These are phyloP conservation scores for Babylonia areolata DNA, from an alignment of 1,140 invertebrate genomes.

Conservation along the genomic window DNA sequence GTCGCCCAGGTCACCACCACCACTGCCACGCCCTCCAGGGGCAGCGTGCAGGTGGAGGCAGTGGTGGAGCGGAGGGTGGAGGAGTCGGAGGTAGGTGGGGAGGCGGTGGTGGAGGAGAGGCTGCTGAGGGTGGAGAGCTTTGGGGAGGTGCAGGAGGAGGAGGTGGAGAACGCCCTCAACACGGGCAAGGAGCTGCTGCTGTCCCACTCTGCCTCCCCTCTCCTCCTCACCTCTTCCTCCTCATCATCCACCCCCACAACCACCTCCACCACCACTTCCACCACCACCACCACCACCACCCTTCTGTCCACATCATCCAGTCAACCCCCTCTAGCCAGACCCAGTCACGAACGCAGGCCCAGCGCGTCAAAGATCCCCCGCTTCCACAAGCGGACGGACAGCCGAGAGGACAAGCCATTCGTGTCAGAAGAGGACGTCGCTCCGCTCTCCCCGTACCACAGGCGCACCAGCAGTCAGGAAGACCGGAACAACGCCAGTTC, in stretches of 20 bases:
- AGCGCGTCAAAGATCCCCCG: slow-evolving; percentile 31
- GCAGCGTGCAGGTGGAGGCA: slow-evolving; percentile 27
- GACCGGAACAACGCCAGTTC: not conserved
- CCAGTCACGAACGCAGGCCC: slow-evolving; percentile 20
- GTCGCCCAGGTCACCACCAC: not conserved
- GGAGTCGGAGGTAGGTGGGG: not conserved
- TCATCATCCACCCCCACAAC: slow-evolving; percentile 20
- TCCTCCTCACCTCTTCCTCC: slow-evolving; percentile 13
- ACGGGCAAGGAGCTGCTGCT: slow-evolving; percentile 60
- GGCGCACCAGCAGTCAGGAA: not conserved
- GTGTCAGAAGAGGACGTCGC: not conserved
- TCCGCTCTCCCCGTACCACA: not conserved
- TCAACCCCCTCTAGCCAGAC: not conserved
- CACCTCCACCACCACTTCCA: not conserved
- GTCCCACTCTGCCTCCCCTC: slow-evolving; percentile 39
- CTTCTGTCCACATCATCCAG: not conserved
- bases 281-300: slow-evolving; percentile 17
- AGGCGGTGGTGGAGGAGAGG: slow-evolving; percentile 13
- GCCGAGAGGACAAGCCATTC: not conserved
- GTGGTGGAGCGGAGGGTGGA: slow-evolving; percentile 8
- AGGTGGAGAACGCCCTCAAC: slow-evolving; percentile 64
- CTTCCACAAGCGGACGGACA: slow-evolving; percentile 34
- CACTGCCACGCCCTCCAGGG: not conserved
- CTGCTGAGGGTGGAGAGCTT: slow-evolving; percentile 13
- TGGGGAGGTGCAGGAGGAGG: slow-evolving; percentile 61